These are phyloP conservation scores for Folsomia candida DNA, from an alignment of 2,888 invertebrate species.

Conservation along the genomic window DNA sequence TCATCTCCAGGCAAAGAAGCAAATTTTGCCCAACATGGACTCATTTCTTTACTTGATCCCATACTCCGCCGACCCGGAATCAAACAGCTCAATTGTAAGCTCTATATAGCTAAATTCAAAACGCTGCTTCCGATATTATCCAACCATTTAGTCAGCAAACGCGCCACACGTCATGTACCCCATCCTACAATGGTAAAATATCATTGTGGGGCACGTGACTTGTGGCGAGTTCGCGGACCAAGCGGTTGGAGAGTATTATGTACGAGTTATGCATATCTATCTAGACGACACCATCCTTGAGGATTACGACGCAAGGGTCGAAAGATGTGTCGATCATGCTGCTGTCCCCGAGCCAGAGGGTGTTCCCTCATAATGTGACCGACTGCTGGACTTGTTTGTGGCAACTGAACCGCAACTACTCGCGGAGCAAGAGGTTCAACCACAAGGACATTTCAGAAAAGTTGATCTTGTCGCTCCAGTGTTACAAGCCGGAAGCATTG, in stretches of 20 bases:
- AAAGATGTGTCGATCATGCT: constrained; percentile 65
- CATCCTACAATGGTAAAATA: too few species aligned
- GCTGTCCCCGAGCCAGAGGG: constrained; percentile 76
- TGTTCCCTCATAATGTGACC: constrained; percentile 59
- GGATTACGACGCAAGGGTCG: not conserved
- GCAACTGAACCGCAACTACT: constrained; percentile 35
- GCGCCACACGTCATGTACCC: too few species aligned
- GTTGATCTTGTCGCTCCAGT: constrained; percentile 73
- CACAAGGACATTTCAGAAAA: constrained; percentile 73
- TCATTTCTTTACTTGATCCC: constrained; percentile 44
- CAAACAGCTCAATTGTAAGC: not conserved
- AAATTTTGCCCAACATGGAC: constrained; percentile 45
- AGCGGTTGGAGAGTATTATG: not conserved
- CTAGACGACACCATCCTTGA: not conserved
- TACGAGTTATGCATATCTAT: not conserved
- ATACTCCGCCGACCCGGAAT: constrained; percentile 32
- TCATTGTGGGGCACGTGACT: too few species aligned
- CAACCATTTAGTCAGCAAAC: too few species aligned
- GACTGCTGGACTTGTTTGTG: constrained; percentile 48
- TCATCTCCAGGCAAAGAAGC: constrained; percentile 67
- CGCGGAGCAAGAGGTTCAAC: constrained; percentile 36
- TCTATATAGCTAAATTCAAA: constrained; percentile 6
- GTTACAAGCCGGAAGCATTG: constrained; percentile 83
- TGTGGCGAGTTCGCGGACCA: too few species aligned
- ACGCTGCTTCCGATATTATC: not conserved